Evolutionary conservation across 2,888 invertebrate species (phyloP), one percentile per base, ranked within the genome.

Genomic region (Temnothorax ravouxi): DNA sequence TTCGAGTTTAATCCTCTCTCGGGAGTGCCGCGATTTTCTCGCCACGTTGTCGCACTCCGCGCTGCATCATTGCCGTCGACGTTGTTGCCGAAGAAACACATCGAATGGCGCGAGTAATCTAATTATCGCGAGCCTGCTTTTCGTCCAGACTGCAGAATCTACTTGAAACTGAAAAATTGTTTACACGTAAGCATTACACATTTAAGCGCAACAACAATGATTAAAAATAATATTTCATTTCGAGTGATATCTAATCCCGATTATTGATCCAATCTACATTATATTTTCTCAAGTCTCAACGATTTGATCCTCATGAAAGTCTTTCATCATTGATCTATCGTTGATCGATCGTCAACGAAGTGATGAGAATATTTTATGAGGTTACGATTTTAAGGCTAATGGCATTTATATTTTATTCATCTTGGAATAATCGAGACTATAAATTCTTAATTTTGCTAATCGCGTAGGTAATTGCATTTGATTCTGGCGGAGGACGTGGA

Each of bases 1-100:
- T 75, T 62, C 76, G 62, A 25, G 76, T 76, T 81, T 81, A 81
- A 81, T 76, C 34, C 69, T 41, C 74, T 59, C 81, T 18, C 76
- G 62, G 44, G 75, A 81, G 52, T 62, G 52, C 38, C 52, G 52
- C 62, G 75, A 81, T 81, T 81, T 81, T 76, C 76, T 62, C 75
- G 25, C 80, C 44, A 34, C 56, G 44, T 59, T 71, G 54, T 38
- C 54, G 29, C 56, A 38, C 56, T 44, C 34, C 34, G 34, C 34
- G 18, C 34, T 13, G 44, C 62, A 2, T 79, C 52, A 11, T 54
- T 25, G 15, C 13, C 41, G 18, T 9, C 41, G 52, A 9, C 52
- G 25, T 67, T 25, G 18, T 67, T 52, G 38, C 3, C 44, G 56
- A 79, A 71, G 44, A 50, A 79, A 44, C 69, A 34, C 18, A 8